Conservation (phyloP, 2,888 invertebrate species). For the Drosophila meridionalis region DNA sequence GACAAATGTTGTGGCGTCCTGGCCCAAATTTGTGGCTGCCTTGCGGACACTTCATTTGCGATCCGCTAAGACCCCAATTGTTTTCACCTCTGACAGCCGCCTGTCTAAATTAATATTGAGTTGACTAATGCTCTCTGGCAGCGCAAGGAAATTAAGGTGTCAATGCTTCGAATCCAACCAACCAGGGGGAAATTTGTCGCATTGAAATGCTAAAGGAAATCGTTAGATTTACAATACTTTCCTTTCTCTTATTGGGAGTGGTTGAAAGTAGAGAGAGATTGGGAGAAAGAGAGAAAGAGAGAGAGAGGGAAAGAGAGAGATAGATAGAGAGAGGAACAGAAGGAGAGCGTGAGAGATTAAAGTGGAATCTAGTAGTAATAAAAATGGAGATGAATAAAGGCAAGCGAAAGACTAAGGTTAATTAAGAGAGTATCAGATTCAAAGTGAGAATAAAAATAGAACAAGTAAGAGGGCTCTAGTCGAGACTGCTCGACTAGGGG, state of each 20-base stretch:
- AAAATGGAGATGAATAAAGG: background rate
- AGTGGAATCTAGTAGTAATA: background rate
- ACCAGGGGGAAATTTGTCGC: background rate
- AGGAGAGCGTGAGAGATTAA: background rate
- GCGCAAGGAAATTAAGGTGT: slow-evolving; percentile 39
- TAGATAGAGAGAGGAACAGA: background rate
- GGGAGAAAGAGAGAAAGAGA: background rate
- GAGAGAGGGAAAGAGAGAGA: background rate
- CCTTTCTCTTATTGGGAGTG: background rate
- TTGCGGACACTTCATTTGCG: slow-evolving; percentile 73
- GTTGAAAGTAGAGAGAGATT: background rate
- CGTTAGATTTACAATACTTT: slow-evolving; percentile 2
- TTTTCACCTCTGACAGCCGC: slow-evolving; percentile 51
- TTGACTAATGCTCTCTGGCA: slow-evolving; percentile 34
- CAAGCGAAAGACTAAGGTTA: background rate
- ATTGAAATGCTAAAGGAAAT: background rate
- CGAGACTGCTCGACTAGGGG: too few species aligned
- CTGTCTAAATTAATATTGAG: slow-evolving; percentile 53
- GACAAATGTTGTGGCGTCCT: slow-evolving; percentile 67
- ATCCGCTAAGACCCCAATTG: slow-evolving; percentile 47
- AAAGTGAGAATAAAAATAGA: background rate
- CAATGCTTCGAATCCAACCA: slow-evolving; percentile 17
- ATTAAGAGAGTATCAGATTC: background rate
- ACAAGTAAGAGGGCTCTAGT: too few species aligned
- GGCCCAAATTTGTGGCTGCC: slow-evolving; percentile 61